Base-by-base conservation (phyloP, 2,113 vertebrate genomes). In the Saccopteryx bilineata region DNA sequence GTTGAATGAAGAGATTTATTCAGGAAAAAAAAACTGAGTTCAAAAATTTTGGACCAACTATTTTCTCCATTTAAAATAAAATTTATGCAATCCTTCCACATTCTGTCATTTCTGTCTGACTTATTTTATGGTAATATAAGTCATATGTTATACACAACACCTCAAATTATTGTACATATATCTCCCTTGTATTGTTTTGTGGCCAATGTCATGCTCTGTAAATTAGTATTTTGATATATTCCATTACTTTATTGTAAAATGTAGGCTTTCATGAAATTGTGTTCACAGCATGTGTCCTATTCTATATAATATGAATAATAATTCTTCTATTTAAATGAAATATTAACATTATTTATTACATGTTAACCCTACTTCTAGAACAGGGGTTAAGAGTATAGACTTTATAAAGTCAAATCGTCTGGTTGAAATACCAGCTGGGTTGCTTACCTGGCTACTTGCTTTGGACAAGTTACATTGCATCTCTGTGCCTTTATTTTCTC, bases 231-330 rank as follows among this genome's bases (percentile, higher is more conserved):
- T 61, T 48, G 61, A 28, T 61, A 21, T 66, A 17, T 63, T 88
- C 69, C 17, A 26, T 72, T 84, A 56, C 13, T 60, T 60, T 15
- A 48, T 7, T 31, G 19, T 9, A n/a, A 89, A 82, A 58, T 18
- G 7, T 56, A 58, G 9, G 2, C 33, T 78, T 66, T 69, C 11
- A 13, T 50, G 60, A 89, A 24, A n/a, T 19, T 10, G 56, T 72
- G 18, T 26, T 24, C 33, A 84, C 9, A n/a, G 56, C 72, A 2
- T 11, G 9, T 1, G 1, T n/a, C 26, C 12, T 52, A 5, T 5
- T 58, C 3, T 23, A 3, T n/a, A 18, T 46, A 24, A 6, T 5
- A 21, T 0, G 8, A 33, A 26, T 28, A 63, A 19, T 9, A 9
- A 26, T 50, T 39, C 2, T 9, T n/a, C 28, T 46, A 3, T 78